Base-by-base conservation (phyloP, 2,888 invertebrate genomes). In the Blomia tropicalis region DNA sequence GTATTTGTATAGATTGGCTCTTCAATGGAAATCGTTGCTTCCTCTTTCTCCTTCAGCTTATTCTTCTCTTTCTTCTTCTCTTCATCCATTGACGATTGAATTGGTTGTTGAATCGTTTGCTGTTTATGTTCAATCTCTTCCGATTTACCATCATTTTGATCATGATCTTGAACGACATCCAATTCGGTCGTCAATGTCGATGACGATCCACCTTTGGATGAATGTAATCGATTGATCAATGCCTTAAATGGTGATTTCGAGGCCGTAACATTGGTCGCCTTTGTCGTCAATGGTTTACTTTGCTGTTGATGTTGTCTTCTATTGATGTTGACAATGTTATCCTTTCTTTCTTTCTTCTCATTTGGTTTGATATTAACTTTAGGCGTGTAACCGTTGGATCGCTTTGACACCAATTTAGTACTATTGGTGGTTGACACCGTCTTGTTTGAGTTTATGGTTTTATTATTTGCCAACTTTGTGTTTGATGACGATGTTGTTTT, bases 221-320 rank as follows among this genome's bases (percentile, higher is more conserved):
- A n/a, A 47, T 22, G 7, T 7, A 47, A n/a, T 47, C 51, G 51
- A 47, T 47, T 19, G n/a, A 47, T 47, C 23, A 47, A n/a, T 27
- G 51, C 51, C 51, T 47, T 47, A 25, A 47, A 47, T 25, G 51
- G 51, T 14, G 51, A 47, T 27, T 47, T 47, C 27, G 51, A 47
- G 51, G 27, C 23, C 7, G 51, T 47, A 14, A n/a, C 7, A 47
- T 22, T 25, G 51, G 51, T 11, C n/a, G 22, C 27, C n/a, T 47
- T 47, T 7, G 23, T 47, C n/a, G 51, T 27, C 7, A 7, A 11
- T 11, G 7, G 7, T 7, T 22, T 7, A 7, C 7, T 11, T 17
- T 14, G n/a, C n/a, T 14, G 41, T 14, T n/a, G n/a, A n/a, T 41
- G 14, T 14, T 41, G 14, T 41, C 41, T 41, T 41, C n/a, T 41